Evolutionary conservation across 2,888 invertebrate species (phyloP).

Genomic region (Laspeyria flexula): DNA sequence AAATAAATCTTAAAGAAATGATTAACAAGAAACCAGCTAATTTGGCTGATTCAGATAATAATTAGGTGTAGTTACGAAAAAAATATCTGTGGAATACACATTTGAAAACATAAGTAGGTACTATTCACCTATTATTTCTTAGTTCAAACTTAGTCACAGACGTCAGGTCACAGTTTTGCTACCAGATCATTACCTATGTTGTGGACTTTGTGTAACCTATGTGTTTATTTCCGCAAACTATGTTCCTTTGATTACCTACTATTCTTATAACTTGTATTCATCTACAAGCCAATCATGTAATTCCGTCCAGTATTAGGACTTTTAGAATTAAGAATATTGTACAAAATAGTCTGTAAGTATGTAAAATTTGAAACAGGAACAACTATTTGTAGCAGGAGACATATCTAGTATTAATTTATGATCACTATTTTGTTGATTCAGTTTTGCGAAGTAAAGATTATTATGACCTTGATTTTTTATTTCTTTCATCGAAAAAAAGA

Average conservation of each 20-base stretch:
- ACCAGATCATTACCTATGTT: no score
- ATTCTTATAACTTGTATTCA: neutral
- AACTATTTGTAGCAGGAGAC: conserved; percentile 38
- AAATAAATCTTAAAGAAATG: no score
- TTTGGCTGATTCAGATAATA: no score
- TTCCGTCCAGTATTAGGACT: conserved; percentile 24
- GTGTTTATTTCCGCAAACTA: no score
- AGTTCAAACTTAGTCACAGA: no score
- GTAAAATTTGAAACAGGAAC: conserved; percentile 45
- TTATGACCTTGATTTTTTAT: conserved; percentile 36
- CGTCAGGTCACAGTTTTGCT: no score
- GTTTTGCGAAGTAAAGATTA: conserved; percentile 65
- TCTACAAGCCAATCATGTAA: conserved; percentile 2
- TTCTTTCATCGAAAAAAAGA: neutral
- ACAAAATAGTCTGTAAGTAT: conserved; percentile 47
- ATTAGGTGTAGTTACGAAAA: no score
- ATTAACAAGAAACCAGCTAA: no score
- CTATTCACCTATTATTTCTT: no score
- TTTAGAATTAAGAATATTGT: conserved; percentile 42
- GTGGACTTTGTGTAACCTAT: no score
- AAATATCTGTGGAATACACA: no score
- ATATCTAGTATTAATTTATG: conserved; percentile 64
- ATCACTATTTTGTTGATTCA: conserved; percentile 65
- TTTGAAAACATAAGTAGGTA: no score
- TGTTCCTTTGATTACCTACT: conserved; percentile 2